These are phyloP conservation scores for Agriotes lineatus DNA, from an alignment of 2,888 invertebrate genomes.

Conservation along the genomic window DNA sequence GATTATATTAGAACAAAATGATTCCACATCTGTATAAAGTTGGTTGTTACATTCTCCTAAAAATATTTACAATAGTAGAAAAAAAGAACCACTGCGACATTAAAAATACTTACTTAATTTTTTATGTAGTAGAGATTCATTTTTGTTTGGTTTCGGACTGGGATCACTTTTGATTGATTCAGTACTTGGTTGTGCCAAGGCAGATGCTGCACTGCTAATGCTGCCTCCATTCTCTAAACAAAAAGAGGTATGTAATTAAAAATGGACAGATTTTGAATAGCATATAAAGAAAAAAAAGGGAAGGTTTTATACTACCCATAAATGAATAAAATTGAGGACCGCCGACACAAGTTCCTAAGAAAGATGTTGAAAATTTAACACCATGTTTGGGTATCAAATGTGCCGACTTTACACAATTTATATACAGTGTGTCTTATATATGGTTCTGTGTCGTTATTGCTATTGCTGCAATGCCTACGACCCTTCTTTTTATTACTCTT, in stretches of 20 bases:
- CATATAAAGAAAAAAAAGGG: not conserved
- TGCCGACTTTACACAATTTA: too few relatives aligned
- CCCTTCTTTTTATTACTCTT: too few relatives aligned
- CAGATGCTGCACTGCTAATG: constrained; percentile 58
- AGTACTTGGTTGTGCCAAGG: constrained; percentile 47
- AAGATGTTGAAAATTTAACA: too few relatives aligned
- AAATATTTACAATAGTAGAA: not conserved
- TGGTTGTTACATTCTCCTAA: constrained; percentile 60
- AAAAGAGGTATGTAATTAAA: not conserved
- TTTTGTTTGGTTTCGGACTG: not conserved
- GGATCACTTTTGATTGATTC: constrained; percentile 30
- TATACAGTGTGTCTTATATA: too few relatives aligned
- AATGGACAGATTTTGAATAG: not conserved
- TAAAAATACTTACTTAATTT: constrained; percentile 50
- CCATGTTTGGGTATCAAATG: too few relatives aligned
- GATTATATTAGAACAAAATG: constrained; percentile 53
- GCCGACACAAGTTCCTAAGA: too few relatives aligned
- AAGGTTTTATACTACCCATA: not conserved
- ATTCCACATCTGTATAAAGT: constrained; percentile 56
- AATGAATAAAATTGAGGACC: too few relatives aligned
- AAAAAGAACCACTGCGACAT: too few relatives aligned
- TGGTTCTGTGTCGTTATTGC: too few relatives aligned
- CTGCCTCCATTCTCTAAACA: constrained; percentile 56
- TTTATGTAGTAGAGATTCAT: constrained; percentile 46
- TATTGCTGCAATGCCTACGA: too few relatives aligned